These are phyloP conservation scores for Conchocele bisecta DNA, from an alignment of 2,888 invertebrate genomes.

Conservation along the genomic window DNA sequence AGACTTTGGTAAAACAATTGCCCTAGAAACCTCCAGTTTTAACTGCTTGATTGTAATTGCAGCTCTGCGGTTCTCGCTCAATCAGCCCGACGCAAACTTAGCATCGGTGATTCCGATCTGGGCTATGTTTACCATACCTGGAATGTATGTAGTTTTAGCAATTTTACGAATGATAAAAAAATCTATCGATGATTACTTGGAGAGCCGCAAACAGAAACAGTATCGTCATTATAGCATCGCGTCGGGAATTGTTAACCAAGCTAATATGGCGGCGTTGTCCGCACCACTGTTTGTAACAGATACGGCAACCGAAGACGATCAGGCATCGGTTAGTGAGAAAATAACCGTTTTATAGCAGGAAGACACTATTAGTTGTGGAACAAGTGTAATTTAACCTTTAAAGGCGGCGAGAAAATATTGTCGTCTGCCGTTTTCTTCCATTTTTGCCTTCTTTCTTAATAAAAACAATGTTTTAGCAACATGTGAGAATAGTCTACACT, in stretches of 20 bases:
- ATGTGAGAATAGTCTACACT: too few species aligned
- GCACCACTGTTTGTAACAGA: conserved; percentile 76
- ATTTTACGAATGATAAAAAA: conserved; percentile 65
- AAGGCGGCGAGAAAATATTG: too few species aligned
- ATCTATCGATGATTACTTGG: conserved; percentile 66
- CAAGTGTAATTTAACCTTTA: too few species aligned
- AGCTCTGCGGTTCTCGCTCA: conserved; percentile 77
- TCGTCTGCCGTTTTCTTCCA: too few species aligned
- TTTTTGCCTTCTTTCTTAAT: too few species aligned
- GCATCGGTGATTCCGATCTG: conserved; percentile 80
- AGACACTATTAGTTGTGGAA: too few species aligned
- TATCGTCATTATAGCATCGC: conserved; percentile 73
- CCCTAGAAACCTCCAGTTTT: conserved; percentile 78
- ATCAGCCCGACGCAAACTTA: conserved; percentile 77
- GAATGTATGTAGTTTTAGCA: conserved; percentile 73
- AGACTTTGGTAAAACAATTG: conserved; percentile 74
- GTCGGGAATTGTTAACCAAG: conserved; percentile 73
- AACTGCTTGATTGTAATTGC: conserved; percentile 79
- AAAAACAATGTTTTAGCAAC: too few species aligned
- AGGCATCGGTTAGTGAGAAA: conserved; percentile 75
- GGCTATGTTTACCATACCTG: conserved; percentile 80
- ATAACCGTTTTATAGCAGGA: conserved; percentile 77
- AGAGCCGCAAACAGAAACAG: conserved; percentile 69
- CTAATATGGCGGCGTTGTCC: conserved; percentile 77
- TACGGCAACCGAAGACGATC: conserved; percentile 66